Evolutionary conservation across 2,888 invertebrate genomes (phyloP).

Genomic region (Zootermopsis nevadensis): DNA sequence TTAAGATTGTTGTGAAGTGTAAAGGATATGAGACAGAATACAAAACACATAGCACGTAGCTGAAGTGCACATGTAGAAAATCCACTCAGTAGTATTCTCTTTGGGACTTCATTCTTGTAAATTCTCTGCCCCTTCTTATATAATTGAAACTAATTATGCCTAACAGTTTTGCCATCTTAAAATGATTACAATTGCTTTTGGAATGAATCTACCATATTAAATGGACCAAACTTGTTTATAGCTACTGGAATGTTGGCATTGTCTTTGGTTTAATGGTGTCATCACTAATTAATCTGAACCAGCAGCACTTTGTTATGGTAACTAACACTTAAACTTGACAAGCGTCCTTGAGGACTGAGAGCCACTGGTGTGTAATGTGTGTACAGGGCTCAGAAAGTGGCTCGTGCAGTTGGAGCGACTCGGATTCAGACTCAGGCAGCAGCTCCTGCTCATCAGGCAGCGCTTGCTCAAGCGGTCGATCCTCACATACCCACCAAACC

Average conservation of each 20-base stretch:
- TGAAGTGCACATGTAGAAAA: too few relatives aligned
- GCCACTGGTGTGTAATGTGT: conserved; percentile 37
- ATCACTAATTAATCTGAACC: background rate
- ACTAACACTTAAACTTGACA: background rate
- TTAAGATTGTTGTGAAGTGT: too few relatives aligned
- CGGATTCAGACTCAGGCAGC: conserved; percentile 56
- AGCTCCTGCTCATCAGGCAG: conserved; percentile 55
- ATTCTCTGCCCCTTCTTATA: too few relatives aligned
- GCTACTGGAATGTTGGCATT: background rate
- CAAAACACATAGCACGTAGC: too few relatives aligned
- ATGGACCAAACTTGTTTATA: background rate
- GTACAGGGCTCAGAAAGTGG: conserved; percentile 65
- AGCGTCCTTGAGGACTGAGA: conserved; percentile 5
- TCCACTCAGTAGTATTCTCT: too few relatives aligned
- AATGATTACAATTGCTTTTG: background rate
- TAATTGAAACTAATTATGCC: too few relatives aligned
- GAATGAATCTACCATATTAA: background rate
- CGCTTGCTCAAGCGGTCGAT: conserved; percentile 56
- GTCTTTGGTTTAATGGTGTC: background rate
- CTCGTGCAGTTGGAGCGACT: conserved; percentile 58
- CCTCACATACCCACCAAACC: conserved; percentile 63
- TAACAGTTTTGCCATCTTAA: too few relatives aligned
- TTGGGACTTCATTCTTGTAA: too few relatives aligned
- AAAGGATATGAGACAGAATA: too few relatives aligned
- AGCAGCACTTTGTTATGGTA: background rate